phyloP scores from a whole-genome alignment of 1,140 invertebrate species.

The Brachionus plicatilis region DNA sequence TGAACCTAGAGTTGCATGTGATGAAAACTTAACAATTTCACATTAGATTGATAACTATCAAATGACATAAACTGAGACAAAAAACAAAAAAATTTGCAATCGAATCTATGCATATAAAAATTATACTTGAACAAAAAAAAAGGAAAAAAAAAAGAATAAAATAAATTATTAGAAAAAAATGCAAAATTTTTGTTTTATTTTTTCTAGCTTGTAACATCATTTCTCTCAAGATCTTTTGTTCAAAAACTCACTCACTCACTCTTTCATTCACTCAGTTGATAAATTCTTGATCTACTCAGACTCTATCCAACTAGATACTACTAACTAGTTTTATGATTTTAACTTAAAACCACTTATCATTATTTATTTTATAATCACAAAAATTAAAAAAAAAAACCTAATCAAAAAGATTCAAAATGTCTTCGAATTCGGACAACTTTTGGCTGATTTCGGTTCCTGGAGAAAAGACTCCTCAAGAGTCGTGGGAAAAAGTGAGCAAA shows the following conservation, averaged over 20 bases:
- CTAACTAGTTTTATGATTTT: not conserved
- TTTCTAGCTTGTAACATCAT: not conserved
- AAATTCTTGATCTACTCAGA: constrained; percentile 16
- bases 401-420: not conserved
- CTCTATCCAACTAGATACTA: not conserved
- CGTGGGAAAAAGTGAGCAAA: not conserved
- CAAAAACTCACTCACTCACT: not conserved
- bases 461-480: not conserved
- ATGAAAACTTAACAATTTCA: not conserved
- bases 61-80: not conserved
- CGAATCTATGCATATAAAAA: not conserved
- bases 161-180: not conserved
- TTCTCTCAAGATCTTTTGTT: not conserved
- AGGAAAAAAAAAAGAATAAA: not conserved
- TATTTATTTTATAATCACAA: not conserved
- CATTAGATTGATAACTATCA: not conserved
- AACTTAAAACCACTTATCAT: not conserved
- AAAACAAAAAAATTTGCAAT: too few relatives aligned
- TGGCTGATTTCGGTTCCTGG: constrained; percentile 12
- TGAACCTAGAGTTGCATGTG: not conserved
- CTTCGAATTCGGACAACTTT: constrained; percentile 17
- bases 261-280: not conserved
- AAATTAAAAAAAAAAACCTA: not conserved
- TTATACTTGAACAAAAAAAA: not conserved
- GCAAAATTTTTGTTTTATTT: not conserved